Evolutionary conservation across 2,888 invertebrate genomes (phyloP), one percentile per base, ranked within the genome.

Genomic region (Drosophila suboccidentalis): DNA sequence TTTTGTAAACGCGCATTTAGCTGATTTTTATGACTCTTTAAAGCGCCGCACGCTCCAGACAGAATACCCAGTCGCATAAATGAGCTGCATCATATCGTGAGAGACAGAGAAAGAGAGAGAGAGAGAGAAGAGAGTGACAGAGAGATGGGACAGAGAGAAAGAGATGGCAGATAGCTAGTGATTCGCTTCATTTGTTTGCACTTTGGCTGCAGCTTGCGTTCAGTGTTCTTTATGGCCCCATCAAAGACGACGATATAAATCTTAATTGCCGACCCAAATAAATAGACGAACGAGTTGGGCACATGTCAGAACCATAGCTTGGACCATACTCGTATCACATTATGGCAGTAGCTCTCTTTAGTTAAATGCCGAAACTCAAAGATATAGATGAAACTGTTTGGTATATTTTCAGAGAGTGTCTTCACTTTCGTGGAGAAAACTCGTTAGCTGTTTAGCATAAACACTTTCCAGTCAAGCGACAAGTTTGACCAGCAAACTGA

Each of bases 221-320:
- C 68, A 39, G 76, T 61, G 63, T 64, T 80, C 26, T 90, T 90
- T 90, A 90, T 87, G 76, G 89, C 85, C 87, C 82, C 89, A 84
- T 90, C 90, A 89, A 90, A 83, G 81, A 71, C 72, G 79, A 78
- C 73, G 90, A 90, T 90, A 88, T 75, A 80, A 83, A 90, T 90
- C 90, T 90, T 90, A 90, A 90, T 90, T 89, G 91, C 85, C 88
- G 89, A 83, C 90, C 91, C 89, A 90, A 90, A 90, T 90, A 90
- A 90, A 90, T 88, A 90, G 84, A 88, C 80, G 74, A 57, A 61
- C 54, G 59, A 39, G 38, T 32, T 34, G 44, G 65, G 22, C 75
- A 79, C 66, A 82, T 72, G 78, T 62, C 80, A 68, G 58, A 46
- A 46, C 38, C 22, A 36, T 36, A 53, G 22, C 55, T 53, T 63